Percentiles rank a stretch among this genome's conserved stretches.
Conservation (phyloP, 1,140 invertebrate genomes). For the Xylocopa sonorina region DNA sequence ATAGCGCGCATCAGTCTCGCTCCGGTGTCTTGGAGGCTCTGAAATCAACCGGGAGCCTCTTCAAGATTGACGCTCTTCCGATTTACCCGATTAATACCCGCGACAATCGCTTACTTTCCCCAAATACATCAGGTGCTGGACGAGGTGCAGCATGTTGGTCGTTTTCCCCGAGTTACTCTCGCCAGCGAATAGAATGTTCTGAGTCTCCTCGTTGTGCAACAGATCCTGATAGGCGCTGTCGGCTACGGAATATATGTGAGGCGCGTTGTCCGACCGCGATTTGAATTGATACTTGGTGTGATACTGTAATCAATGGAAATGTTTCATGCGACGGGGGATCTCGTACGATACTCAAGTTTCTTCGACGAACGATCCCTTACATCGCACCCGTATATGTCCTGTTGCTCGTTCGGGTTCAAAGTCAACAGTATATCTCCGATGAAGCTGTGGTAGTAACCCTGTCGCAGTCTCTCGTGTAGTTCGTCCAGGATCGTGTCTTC, state of each 20-base stretch:
- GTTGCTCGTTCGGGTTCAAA: constrained; percentile 91
- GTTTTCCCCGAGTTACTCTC: constrained; percentile 94
- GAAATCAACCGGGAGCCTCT: constrained; percentile 16
- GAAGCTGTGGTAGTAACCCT: constrained; percentile 91
- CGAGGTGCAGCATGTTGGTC: constrained; percentile 87
- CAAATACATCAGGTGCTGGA: constrained; percentile 89
- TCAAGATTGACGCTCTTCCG: not conserved
- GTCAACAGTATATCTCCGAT: constrained; percentile 94
- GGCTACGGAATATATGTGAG: constrained; percentile 94
- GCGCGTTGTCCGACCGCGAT: constrained; percentile 93
- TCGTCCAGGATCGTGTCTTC: constrained; percentile 91
- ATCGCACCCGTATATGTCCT: constrained; percentile 86
- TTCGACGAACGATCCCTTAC: constrained; percentile 79
- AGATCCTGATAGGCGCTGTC: constrained; percentile 94
- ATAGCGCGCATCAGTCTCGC: constrained; percentile 88
- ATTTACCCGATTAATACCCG: not conserved
- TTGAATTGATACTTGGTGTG: constrained; percentile 92
- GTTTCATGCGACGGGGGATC: not conserved
- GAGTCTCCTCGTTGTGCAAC: constrained; percentile 90
- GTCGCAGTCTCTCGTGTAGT: constrained; percentile 87
- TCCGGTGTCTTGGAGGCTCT: constrained; percentile 84
- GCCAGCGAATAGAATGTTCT: constrained; percentile 91
- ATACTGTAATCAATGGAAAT: constrained; percentile 82
- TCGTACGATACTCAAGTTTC: too few relatives aligned
- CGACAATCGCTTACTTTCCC: constrained; percentile 80